Base-by-base conservation (phyloP, 2,113 vertebrate genomes). In the Daubentonia madagascariensis region DNA sequence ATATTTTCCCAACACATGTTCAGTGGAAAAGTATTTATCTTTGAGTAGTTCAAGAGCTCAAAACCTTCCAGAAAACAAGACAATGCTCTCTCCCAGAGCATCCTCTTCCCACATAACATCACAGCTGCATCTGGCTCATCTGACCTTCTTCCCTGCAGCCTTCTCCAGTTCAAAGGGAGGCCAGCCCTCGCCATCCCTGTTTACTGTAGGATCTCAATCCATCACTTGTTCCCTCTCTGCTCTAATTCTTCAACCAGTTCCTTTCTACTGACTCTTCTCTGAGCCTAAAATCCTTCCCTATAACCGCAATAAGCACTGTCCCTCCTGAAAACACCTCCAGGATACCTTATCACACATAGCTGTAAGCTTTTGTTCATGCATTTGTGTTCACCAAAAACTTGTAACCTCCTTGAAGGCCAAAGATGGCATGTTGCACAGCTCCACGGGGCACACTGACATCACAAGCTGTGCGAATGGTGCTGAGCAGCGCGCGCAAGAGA, bases 41-140 rank as follows among this genome's bases (percentile, higher is more conserved):
- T n/a, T 37, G 63, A 65, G 52, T 78, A 90, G 23, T 78, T 84
- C 40, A 78, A 95, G 93, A 86, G 43, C 32, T 96, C n/a, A 83
- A 76, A 95, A 63, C 3, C 84, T 54, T 57, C 35, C 35, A 84
- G 45, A 32, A 83, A 76, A 30, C 28, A 84, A 75, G 87, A 57
- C 22, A 45, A 2, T 37, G 22, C 8, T 84, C 61, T 70, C 52
- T 35, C 32, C 1, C 20, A 54, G 5, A 7, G 7, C 20, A 0
- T 76, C 70, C 68, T 63, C 70, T 45, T 85, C 35, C 30, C 25
- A 35, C 17, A 6, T 20, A 75, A 20, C 45, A 28, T 32, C 61
- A 87, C 68, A 50, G 8, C 25, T 32, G 3, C 28, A 0, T 35
- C 65, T 16, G 43, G 59, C 12, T 30, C 32, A 6, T 68, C 11